These are phyloP conservation scores for Colletes collaris DNA, from an alignment of 2,888 invertebrate species.

Conservation along the genomic window DNA sequence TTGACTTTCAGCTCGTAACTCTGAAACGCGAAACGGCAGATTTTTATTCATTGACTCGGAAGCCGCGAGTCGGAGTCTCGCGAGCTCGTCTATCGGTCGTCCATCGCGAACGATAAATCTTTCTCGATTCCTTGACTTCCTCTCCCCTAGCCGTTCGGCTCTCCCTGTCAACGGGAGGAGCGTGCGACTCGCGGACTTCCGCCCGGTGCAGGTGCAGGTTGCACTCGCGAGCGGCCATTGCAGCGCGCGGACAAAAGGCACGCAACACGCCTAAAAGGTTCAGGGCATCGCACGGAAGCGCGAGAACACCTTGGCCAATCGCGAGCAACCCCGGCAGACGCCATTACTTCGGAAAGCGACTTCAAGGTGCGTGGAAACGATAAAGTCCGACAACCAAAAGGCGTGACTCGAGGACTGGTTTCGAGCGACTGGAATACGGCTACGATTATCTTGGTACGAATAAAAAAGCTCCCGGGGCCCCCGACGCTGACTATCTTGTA, in stretches of 20 bases:
- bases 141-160: constrained; percentile 11
- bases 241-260: constrained; percentile 46
- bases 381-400: constrained; percentile 11
- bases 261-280: constrained; percentile 27
- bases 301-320: constrained; percentile 64
- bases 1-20: too few species aligned
- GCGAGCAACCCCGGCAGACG: constrained; percentile 27
- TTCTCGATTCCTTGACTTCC: constrained; percentile 34
- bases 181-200: constrained; percentile 67
- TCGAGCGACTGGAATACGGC: not conserved
- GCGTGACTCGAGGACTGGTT: constrained; percentile 41
- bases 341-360: constrained; percentile 33
- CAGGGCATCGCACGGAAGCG: constrained; percentile 52
- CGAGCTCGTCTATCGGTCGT: constrained; percentile 48
- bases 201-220: constrained; percentile 62
- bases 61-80: constrained; percentile 30
- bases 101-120: constrained; percentile 55
- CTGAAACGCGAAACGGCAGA: too few species aligned
- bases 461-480: constrained; percentile 27
- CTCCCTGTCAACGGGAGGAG: constrained; percentile 59
- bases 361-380: constrained; percentile 4
- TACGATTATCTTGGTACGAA: constrained; percentile 25
- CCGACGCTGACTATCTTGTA: constrained; percentile 16
- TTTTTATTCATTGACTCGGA: constrained; percentile 55
- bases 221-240: constrained; percentile 51